Evolutionary conservation across 2,113 vertebrate genomes (phyloP), one percentile per base, ranked within the genome.

Genomic region (Astur gentilis): DNA sequence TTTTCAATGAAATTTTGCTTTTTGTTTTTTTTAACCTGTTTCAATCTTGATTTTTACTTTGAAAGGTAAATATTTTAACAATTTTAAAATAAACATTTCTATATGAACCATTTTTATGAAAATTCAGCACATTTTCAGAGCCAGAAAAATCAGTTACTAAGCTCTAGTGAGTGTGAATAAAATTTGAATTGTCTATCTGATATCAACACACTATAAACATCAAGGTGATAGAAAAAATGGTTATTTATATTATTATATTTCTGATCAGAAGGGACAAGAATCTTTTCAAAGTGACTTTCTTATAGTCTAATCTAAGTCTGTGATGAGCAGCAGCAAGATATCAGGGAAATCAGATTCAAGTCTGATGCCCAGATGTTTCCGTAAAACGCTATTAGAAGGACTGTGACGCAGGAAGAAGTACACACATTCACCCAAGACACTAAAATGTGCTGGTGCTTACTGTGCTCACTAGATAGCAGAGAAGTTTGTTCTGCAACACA

Each of bases 361-460:
- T 34, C 27, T 79, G n/a, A 50, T 47, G 40, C 20, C 0, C 5
- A 75, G 26, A 31, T n/a, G 20, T 62, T 89, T 65, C 27, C 54
- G 36, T 54, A 49, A 76, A 83, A 66, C 3, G 1, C 9, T 47
- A 0, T 72, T 66, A 67, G 55, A 66, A 81, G 72, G 49, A 44
- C 25, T 17, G 32, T 57, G 54, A 44, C 45, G 21, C 54, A 50
- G 45, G 57, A n/a, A 71, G 64, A 61, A 62, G 34, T 5, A 49
- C 31, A 50, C 9, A 16, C 0, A 0, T 57, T 38, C 40, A 79
- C 6, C 6, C 57, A 34, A 52, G 57, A 60, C 47, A 55, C 3
- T 44, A 17, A 60, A 66, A 67, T 2, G 3, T 31, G 13, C 13
- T 29, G 29, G 4, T 38, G 49, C 11, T 81, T n/a, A 23, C 25